Percentiles rank a stretch among this genome's conserved stretches.
These are phyloP conservation scores for Chymomyza costata DNA, from an alignment of 1,140 invertebrate genomes.

Conservation along the genomic window DNA sequence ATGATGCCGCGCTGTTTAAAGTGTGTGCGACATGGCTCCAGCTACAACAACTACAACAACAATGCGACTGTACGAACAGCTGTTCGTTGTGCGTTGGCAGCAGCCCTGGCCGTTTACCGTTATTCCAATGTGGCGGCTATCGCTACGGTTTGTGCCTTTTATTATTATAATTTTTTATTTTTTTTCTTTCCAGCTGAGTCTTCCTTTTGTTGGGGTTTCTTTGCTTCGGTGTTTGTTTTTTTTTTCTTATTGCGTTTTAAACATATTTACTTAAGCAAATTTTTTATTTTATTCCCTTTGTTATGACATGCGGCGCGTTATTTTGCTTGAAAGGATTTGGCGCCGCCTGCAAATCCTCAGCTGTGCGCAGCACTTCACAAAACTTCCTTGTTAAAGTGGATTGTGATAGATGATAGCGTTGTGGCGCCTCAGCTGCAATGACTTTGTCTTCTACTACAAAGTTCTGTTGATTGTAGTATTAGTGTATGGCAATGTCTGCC, in stretches of 20 bases:
- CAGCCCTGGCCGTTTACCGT: not conserved
- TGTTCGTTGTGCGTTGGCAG: slow-evolving; percentile 9
- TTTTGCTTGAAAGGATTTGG: too few species aligned
- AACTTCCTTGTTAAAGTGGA: too few species aligned
- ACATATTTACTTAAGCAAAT: slow-evolving; percentile 43
- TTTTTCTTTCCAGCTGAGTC: not conserved
- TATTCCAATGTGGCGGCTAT: too few species aligned
- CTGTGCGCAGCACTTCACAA: too few species aligned
- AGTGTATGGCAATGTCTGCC: too few species aligned
- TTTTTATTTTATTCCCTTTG: slow-evolving; percentile 24
- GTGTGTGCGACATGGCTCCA: slow-evolving; percentile 1
- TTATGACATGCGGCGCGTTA: not conserved
- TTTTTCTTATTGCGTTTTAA: slow-evolving; percentile 37
- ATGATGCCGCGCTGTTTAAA: not conserved
- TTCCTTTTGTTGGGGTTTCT: slow-evolving; percentile 1
- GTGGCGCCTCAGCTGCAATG: too few species aligned
- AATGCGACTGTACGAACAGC: slow-evolving; percentile 6
- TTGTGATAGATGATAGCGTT: not conserved
- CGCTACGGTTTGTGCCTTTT: slow-evolving; percentile 5
- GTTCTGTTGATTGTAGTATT: too few species aligned
- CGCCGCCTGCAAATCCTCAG: not conserved
- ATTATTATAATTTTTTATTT: not conserved
- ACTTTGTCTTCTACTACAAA: too few species aligned
- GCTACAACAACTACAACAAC: slow-evolving; percentile 15
- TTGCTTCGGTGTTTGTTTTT: slow-evolving; percentile 1